Evolutionary conservation across 2,888 invertebrate species (phyloP), one percentile per base, ranked within the genome.

Genomic region (Encarsia formosa): DNA sequence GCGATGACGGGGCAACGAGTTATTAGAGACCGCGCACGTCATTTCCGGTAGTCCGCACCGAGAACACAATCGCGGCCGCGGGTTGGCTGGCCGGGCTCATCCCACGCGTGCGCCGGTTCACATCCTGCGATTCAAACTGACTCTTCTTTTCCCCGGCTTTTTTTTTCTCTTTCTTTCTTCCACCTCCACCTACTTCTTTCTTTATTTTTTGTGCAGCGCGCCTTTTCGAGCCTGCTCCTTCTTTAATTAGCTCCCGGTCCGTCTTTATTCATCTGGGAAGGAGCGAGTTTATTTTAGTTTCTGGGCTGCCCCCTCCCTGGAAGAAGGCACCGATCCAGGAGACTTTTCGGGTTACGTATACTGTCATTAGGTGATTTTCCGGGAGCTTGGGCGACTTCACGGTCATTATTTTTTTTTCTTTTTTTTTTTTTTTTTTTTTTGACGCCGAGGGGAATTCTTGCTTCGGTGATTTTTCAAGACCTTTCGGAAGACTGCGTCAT

Each of bases 61-160:
- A 15, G 40, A 49, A 54, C 23, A 54, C 54, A 54, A 54, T 54
- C 50, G 50, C 37, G 31, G 29, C n/a, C n/a, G n/a, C n/a, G n/a
- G n/a, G n/a, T n/a, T n/a, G n/a, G n/a, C n/a, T n/a, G n/a, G n/a
- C n/a, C n/a, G n/a, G n/a, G n/a, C 38, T 22, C 41, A 40, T 54
- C 54, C 49, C 54, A 47, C 39, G 50, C 53, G 49, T 39, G 40
- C 37, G 29, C 58, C 54, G 50, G 64, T 65, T 71, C 71, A 73
- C 73, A 73, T 73, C 73, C 73, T 73, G 73, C 66, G 65, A 72
- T 73, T 73, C 71, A 70, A 62, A 32, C 38, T 40, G 47, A 31
- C 38, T 38, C 61, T 64, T 65, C 65, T 66, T 63, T 62, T 60
- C 61, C 47, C 48, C 19, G 8, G 35, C 46, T 29, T 41, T 16